These are phyloP conservation scores for Etheostoma cragini DNA, from an alignment of 2,113 vertebrate species.

Conservation along the genomic window DNA sequence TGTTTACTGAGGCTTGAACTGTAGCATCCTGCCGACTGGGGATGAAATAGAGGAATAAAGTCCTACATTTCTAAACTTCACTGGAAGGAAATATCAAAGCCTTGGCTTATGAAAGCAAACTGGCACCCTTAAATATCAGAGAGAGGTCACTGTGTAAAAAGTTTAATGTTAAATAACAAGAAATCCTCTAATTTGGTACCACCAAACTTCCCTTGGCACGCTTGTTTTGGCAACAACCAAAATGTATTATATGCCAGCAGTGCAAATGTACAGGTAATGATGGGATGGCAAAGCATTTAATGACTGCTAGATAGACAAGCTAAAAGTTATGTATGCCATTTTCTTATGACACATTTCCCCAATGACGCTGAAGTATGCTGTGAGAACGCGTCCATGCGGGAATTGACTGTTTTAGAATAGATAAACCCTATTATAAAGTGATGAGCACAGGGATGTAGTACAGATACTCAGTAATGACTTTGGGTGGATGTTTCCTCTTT, in stretches of 20 bases:
- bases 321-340: background rate
- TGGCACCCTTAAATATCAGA: background rate
- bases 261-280: background rate
- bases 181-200: background rate
- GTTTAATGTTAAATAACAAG: background rate
- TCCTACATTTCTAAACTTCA: slow-evolving; percentile 12
- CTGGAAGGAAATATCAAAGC: slow-evolving; percentile 11
- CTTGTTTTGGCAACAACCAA: background rate
- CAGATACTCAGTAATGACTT: too few species aligned
- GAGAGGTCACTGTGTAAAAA: background rate
- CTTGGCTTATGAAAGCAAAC: background rate
- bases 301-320: background rate
- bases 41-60: slow-evolving; percentile 18
- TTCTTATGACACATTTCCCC: background rate
- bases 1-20: slow-evolving; percentile 23
- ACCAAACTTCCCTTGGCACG: background rate
- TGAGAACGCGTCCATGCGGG: too few species aligned
- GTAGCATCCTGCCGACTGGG: background rate
- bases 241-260: background rate
- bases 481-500: too few species aligned
- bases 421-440: too few species aligned
- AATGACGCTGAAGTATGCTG: background rate
- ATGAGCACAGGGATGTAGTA: too few species aligned
- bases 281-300: background rate
- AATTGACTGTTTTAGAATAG: too few species aligned